Evolutionary conservation across 2,797 vertebrate species (phyloP).

Genomic region (Discoglossus pictus): DNA sequence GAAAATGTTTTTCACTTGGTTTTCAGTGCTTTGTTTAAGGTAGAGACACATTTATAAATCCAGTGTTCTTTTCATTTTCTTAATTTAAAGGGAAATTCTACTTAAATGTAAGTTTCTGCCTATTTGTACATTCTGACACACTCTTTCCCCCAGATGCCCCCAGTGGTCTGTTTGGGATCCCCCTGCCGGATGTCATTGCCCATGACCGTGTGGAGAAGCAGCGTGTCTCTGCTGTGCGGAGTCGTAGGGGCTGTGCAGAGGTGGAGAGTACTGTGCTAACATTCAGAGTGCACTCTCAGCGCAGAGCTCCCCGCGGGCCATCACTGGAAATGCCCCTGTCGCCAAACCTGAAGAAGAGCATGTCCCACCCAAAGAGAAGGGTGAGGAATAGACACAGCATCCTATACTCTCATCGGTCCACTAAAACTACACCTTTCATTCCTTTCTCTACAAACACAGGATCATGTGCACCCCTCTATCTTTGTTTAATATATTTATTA

Average conservation of each 20-base stretch:
- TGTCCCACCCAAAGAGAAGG: conserved; percentile 30
- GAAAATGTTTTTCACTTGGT: too few relatives aligned
- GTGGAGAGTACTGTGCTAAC: conserved; percentile 78
- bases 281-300: conserved; percentile 77
- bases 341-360: conserved; percentile 61
- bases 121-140: too few relatives aligned
- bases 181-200: conserved; percentile 80
- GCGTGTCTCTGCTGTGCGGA: conserved; percentile 76
- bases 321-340: conserved; percentile 51
- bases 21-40: too few relatives aligned
- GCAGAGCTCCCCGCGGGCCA: conserved; percentile 38
- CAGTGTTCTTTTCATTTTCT: neutral
- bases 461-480: too few relatives aligned
- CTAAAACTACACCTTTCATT: too few relatives aligned
- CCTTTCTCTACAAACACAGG: too few relatives aligned
- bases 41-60: neutral
- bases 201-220: conserved; percentile 77
- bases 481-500: too few relatives aligned
- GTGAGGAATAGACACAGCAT: rapidly evolving
- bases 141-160: conserved; percentile 66
- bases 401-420: neutral
- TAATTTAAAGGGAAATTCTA: too few relatives aligned
- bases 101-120: too few relatives aligned
- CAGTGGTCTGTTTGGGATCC: conserved; percentile 83
- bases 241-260: conserved; percentile 79